phyloP scores from a whole-genome alignment of 2,888 invertebrate genomes.

The Agonopterix arenella region DNA sequence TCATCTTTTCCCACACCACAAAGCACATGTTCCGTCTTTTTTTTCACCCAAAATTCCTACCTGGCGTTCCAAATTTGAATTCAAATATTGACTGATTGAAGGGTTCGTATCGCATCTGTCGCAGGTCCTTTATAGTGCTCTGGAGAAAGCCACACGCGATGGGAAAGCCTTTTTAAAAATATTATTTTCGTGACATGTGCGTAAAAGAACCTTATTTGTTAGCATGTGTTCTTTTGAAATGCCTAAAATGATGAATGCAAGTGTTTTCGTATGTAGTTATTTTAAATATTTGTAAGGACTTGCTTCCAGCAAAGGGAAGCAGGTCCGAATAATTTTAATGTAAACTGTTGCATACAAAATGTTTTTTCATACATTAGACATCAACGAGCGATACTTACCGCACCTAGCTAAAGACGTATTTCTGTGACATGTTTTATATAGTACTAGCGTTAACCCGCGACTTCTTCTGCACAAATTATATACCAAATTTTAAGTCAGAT shows the following conservation, averaged over 20 bases:
- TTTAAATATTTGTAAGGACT: not conserved
- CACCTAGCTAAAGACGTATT: no score
- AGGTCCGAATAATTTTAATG: not conserved
- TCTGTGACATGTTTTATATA: no score
- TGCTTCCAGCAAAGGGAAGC: not conserved
- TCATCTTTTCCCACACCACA: slow-evolving; percentile 25
- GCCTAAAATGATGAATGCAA: not conserved
- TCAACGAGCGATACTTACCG: not conserved
- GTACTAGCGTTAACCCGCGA: no score
- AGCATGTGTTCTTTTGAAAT: slow-evolving; percentile 23
- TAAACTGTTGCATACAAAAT: not conserved
- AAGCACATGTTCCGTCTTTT: slow-evolving; percentile 16
- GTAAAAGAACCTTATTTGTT: slow-evolving; percentile 33
- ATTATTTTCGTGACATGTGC: slow-evolving; percentile 43
- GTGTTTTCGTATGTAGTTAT: not conserved
- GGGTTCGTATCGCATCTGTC: slow-evolving; percentile 68
- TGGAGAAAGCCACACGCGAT: slow-evolving; percentile 51
- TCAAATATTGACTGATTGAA: slow-evolving; percentile 75
- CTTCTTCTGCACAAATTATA: no score
- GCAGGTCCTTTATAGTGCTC: slow-evolving; percentile 29
- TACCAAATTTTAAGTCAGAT: no score
- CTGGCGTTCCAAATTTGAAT: slow-evolving; percentile 28
- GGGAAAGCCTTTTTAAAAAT: slow-evolving; percentile 23
- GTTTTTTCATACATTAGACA: slow-evolving; percentile 1
- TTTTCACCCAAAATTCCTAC: slow-evolving; percentile 12